Evolutionary conservation across 2,113 vertebrate genomes (phyloP).

Genomic region (Ophiodon elongatus): DNA sequence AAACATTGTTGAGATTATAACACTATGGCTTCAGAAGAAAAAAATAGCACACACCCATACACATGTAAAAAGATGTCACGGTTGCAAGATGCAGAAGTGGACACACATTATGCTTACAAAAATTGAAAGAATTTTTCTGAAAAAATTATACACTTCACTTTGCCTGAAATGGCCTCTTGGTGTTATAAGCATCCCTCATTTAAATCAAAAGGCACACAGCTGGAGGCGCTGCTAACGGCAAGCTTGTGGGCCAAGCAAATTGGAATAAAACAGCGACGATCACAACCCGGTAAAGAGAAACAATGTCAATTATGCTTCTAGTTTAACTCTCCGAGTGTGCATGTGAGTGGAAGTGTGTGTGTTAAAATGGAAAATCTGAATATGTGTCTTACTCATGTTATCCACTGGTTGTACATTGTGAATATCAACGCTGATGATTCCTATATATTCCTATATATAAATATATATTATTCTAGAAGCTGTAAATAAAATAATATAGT

Average conservation of each 20-base stretch:
- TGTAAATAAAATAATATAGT: not conserved
- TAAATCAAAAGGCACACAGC: slow-evolving; percentile 65
- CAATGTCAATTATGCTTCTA: slow-evolving; percentile 28
- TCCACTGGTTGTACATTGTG: not conserved
- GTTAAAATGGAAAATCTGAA: not conserved
- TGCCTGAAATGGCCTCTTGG: slow-evolving; percentile 50
- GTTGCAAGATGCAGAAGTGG: not conserved
- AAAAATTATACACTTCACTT: slow-evolving; percentile 41
- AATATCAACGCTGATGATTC: not conserved
- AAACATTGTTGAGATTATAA: not conserved
- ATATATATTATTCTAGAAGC: not conserved
- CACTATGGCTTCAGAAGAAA: not conserved
- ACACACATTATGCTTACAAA: slow-evolving; percentile 4
- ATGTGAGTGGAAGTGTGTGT: not conserved
- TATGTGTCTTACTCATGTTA: not conserved
- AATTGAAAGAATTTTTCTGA: not conserved
- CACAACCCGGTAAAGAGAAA: slow-evolving; percentile 44
- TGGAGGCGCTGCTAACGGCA: slow-evolving; percentile 64
- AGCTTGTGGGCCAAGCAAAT: slow-evolving; percentile 55
- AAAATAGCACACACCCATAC: not conserved
- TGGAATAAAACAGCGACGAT: slow-evolving; percentile 55
- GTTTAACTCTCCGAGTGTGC: not conserved
- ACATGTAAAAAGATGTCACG: not conserved
- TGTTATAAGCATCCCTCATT: slow-evolving; percentile 50
- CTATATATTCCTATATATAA: too few relatives aligned